A percentile compares a stretch with the other conserved stretches of the same genome.
Conservation (phyloP, 2,888 invertebrate genomes). For the Noctua janthina region DNA sequence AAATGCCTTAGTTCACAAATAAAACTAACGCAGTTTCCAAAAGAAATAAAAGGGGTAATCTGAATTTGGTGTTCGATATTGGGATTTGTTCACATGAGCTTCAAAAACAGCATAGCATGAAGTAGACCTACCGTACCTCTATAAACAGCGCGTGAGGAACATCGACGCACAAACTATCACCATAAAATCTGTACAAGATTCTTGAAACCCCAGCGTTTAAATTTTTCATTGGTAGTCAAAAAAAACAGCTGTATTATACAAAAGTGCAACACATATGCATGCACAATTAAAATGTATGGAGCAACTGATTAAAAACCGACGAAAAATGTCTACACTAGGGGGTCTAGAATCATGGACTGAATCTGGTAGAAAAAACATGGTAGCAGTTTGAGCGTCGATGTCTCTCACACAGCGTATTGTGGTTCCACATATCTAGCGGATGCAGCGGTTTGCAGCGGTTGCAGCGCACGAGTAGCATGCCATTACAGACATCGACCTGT, state of each 20-base stretch:
- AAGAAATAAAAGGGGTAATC: background rate
- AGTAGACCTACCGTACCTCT: conserved; percentile 21
- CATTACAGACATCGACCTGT: conserved; percentile 69
- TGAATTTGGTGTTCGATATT: background rate
- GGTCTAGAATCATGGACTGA: background rate
- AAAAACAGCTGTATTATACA: background rate
- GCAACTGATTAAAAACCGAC: background rate
- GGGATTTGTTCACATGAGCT: background rate
- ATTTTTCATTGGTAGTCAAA: background rate
- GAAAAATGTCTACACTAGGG: background rate
- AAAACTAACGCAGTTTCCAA: too few species aligned
- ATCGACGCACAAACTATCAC: background rate
- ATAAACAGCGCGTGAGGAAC: background rate
- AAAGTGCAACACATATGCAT: background rate
- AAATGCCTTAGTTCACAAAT: background rate
- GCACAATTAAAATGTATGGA: background rate
- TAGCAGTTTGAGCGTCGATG: background rate
- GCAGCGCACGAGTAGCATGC: conserved; percentile 61
- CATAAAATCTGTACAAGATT: background rate
- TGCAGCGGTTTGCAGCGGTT: conserved; percentile 40
- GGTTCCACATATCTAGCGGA: conserved; percentile 50
- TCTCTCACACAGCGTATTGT: conserved; percentile 10
- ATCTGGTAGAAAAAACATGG: background rate
- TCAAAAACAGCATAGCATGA: conserved; percentile 6
- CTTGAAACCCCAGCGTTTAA: background rate